Evolutionary conservation across 2,797 vertebrate genomes (phyloP).

Genomic region (Diglossa cyanea): DNA sequence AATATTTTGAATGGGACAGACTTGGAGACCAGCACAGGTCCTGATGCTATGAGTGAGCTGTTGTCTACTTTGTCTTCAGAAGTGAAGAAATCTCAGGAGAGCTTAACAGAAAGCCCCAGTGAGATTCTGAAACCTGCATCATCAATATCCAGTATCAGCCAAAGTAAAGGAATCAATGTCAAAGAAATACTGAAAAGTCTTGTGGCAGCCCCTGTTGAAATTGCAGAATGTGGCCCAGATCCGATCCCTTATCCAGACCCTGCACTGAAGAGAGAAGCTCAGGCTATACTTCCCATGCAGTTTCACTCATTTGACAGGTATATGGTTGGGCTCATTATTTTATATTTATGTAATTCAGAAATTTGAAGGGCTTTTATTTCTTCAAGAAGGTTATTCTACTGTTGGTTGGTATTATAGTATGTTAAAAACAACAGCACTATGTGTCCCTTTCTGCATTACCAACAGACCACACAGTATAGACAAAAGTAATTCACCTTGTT

Average conservation of each 20-base stretch:
- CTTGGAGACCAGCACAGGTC: slow-evolving; percentile 76
- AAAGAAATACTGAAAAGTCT: slow-evolving; percentile 96
- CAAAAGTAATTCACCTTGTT: not conserved
- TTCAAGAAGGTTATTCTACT: not conserved
- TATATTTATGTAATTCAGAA: not conserved
- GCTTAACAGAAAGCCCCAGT: slow-evolving; percentile 80
- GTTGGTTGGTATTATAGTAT: not conserved
- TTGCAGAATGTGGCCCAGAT: slow-evolving; percentile 85
- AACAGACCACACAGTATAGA: not conserved
- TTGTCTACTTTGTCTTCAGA: slow-evolving; percentile 88
- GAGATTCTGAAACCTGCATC: slow-evolving; percentile 82
- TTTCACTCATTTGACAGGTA: slow-evolving; percentile 98
- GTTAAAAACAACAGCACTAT: not conserved
- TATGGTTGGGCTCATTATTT: slow-evolving; percentile 21
- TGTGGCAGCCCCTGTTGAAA: slow-evolving; percentile 89
- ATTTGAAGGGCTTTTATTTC: not conserved
- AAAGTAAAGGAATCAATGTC: slow-evolving; percentile 92
- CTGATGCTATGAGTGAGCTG: slow-evolving; percentile 87
- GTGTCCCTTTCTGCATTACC: not conserved
- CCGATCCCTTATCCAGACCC: slow-evolving; percentile 86
- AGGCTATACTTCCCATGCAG: slow-evolving; percentile 91
- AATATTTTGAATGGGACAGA: slow-evolving; percentile 86
- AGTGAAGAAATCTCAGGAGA: slow-evolving; percentile 89
- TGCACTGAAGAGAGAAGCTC: slow-evolving; percentile 86
- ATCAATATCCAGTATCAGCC: slow-evolving; percentile 87